Evolutionary conservation across 2,888 invertebrate species (phyloP), one percentile per base, ranked within the genome.

Genomic region (Crematogaster levior): DNA sequence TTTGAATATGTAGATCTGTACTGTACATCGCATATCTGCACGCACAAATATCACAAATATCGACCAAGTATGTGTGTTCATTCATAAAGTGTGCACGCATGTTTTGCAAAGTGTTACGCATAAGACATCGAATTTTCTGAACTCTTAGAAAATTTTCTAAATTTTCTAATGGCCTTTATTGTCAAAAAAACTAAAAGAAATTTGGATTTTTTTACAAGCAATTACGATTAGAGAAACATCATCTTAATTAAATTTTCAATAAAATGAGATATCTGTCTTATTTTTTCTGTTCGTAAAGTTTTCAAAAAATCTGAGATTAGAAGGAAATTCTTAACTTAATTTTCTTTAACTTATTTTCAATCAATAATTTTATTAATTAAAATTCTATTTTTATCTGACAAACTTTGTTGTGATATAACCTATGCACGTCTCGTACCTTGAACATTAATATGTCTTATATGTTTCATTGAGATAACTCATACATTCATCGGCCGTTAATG

Each of bases 401-500:
- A 53, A 61, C 12, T 61, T 63, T 4, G 9, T 12, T 15, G n/a
- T 30, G 48, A 77, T 40, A 9, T 21, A 34, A 21, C 18, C 21
- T 24, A 30, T 12, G 24, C 18, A 43, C 43, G 30, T 46, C 12
- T 79, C 18, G 56, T 46, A 34, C 21, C 43, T 79, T 30, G 34
- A 30, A 34, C 7, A 43, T n/a, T 24, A 53, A n/a, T n/a, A 77
- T 43, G 40, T 30, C 27, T n/a, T n/a, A n/a, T 18, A 30, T 12
- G 51, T 21, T 2, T 66, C 12, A n/a, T 77, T 4, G 9, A 56
- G 9, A 18, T 43, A 43, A 68, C 34, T 2, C 6, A 18, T 43
- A 56, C n/a, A 77, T 66, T 66, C 43, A 12, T 34, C 27, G 37
- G 15, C 15, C 15, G 12, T 68, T 58, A 43, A 66, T 37, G 43